Percentiles rank a stretch among this genome's conserved stretches.
Evolutionary conservation across 2,113 vertebrate genomes (phyloP).

Genomic region (Poecilia latipinna): DNA sequence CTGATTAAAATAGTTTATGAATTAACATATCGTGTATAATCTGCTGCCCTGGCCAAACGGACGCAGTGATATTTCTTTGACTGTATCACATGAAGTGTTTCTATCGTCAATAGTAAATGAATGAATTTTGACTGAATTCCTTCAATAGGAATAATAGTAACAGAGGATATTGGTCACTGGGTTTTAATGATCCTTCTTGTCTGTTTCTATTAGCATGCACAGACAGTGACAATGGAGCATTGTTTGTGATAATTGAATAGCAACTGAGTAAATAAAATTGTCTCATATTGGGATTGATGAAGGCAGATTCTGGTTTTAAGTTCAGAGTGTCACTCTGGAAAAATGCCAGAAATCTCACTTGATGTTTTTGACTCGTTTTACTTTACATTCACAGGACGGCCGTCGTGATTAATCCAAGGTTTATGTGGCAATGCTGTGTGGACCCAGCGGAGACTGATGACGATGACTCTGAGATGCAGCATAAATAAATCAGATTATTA

Average conservation of each 20-base stretch:
- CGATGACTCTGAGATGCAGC: neutral
- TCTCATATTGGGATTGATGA: neutral
- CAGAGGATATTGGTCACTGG: neutral
- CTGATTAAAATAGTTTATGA: neutral
- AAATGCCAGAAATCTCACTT: neutral
- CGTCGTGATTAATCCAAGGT: neutral
- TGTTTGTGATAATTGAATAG: neutral
- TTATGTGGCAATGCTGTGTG: neutral
- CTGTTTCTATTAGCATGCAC: no score
- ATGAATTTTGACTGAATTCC: neutral
- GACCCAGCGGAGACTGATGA: neutral
- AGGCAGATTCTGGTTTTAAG: neutral
- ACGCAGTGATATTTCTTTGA: neutral
- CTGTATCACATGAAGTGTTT: neutral
- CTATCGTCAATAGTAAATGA: neutral
- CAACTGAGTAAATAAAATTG: neutral
- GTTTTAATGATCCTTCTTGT: neutral
- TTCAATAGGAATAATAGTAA: neutral
- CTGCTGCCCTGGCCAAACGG: neutral
- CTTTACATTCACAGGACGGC: neutral
- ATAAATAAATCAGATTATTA: constrained; percentile 28
- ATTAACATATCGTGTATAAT: neutral
- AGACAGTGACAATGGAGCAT: no score
- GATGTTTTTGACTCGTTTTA: neutral
- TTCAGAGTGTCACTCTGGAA: no score